These are phyloP conservation scores for Onychomys leucogaster DNA, from an alignment of 2,797 vertebrate species.

Conservation along the genomic window DNA sequence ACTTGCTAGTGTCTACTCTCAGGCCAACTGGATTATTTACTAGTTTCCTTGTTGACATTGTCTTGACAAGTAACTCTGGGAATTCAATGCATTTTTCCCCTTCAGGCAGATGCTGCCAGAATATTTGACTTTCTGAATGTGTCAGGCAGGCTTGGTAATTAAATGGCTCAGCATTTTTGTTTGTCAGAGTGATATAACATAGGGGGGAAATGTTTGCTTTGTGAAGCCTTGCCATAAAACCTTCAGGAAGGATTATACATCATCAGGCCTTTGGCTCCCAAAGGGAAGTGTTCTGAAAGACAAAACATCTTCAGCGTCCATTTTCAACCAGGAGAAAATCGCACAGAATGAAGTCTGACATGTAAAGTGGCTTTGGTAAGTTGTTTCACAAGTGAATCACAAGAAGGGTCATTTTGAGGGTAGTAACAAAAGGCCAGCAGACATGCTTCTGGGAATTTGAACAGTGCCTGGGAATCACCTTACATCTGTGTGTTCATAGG, in stretches of 20 bases:
- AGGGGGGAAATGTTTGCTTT: slow-evolving; percentile 63
- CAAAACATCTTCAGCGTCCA: slow-evolving; percentile 68
- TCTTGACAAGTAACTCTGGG: slow-evolving; percentile 66
- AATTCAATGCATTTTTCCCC: slow-evolving; percentile 67
- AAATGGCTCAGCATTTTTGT: slow-evolving; percentile 74
- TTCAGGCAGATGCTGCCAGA: slow-evolving; percentile 74
- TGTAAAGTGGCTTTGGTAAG: slow-evolving; percentile 42
- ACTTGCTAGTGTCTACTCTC: background rate
- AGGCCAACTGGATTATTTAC: slow-evolving; percentile 62
- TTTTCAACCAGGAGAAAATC: slow-evolving; percentile 76
- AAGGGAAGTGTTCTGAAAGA: slow-evolving; percentile 60
- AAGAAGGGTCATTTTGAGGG: slow-evolving; percentile 65
- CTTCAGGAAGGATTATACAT: slow-evolving; percentile 69
- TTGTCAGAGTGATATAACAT: slow-evolving; percentile 76
- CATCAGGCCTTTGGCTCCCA: slow-evolving; percentile 48
- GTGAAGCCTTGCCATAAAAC: slow-evolving; percentile 72
- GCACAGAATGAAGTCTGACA: slow-evolving; percentile 74
- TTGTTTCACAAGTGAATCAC: slow-evolving; percentile 66
- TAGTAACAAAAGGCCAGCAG: background rate
- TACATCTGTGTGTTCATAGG: background rate
- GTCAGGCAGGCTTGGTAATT: slow-evolving; percentile 68
- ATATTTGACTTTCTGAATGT: slow-evolving; percentile 70
- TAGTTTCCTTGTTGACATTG: slow-evolving; percentile 68
- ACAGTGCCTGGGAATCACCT: background rate
- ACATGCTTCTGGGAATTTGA: slow-evolving; percentile 11